Evolutionary conservation across 2,888 invertebrate genomes (phyloP).

Genomic region (Lysandra coridon): DNA sequence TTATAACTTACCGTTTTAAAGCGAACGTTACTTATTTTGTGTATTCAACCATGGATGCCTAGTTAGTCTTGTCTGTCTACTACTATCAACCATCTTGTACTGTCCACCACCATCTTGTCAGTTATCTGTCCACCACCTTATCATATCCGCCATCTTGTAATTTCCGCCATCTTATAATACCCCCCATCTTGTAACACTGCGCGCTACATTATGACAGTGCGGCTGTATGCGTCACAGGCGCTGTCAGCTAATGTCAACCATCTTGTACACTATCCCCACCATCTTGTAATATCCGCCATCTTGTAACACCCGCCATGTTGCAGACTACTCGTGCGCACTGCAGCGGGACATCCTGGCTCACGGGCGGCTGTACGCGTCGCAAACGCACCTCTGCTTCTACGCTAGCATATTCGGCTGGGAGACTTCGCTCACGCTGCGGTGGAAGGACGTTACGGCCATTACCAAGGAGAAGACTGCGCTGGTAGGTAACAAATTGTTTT

Average conservation of each 20-base stretch:
- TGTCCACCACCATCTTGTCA: no score
- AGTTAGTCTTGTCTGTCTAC: no score
- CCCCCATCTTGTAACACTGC: constrained; percentile 69
- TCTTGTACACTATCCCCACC: not conserved
- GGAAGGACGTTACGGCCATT: constrained; percentile 95
- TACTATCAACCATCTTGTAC: no score
- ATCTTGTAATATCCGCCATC: not conserved
- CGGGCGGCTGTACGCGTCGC: constrained; percentile 96
- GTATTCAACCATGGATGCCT: no score
- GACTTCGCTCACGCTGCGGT: constrained; percentile 90
- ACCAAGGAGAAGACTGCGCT: constrained; percentile 94
- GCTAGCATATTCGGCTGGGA: constrained; percentile 99
- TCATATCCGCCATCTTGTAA: not conserved
- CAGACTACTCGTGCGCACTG: constrained; percentile 98
- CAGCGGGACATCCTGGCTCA: constrained; percentile 98
- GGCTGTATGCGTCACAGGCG: constrained; percentile 96
- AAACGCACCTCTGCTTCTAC: constrained; percentile 97
- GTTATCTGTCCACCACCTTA: not conserved
- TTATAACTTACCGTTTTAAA: no score
- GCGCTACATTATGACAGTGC: constrained; percentile 97
- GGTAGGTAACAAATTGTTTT: constrained; percentile 46
- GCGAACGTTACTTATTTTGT: no score
- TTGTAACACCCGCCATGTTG: not conserved
- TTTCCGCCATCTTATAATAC: not conserved
- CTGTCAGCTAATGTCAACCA: constrained; percentile 50